These are phyloP conservation scores for Prosopocoilus inquinatus DNA, from an alignment of 2,888 invertebrate genomes.

Conservation along the genomic window DNA sequence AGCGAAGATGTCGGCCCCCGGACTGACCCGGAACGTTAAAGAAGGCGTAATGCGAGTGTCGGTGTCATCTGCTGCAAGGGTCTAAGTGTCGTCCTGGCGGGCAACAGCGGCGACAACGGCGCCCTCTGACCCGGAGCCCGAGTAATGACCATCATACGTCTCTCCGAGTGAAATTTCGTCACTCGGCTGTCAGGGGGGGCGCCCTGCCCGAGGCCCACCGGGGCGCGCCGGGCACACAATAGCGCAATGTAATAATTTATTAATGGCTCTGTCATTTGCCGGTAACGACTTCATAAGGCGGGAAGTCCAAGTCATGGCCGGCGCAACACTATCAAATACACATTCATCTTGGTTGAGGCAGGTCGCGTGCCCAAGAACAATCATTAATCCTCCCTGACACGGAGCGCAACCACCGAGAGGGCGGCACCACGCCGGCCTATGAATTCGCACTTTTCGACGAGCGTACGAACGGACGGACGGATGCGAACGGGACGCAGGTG, in stretches of 20 bases:
- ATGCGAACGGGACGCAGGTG: neutral
- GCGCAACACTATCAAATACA: slow-evolving; percentile 35
- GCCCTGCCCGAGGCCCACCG: slow-evolving; percentile 9
- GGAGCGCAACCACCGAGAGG: slow-evolving; percentile 15
- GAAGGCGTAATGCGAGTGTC: slow-evolving; percentile 7
- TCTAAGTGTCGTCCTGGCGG: slow-evolving; percentile 21
- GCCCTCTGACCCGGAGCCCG: slow-evolving; percentile 27
- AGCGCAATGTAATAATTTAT: slow-evolving; percentile 29
- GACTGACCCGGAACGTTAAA: too few relatives aligned
- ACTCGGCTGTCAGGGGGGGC: slow-evolving; percentile 20
- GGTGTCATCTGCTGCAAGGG: slow-evolving; percentile 15
- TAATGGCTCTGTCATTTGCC: slow-evolving; percentile 33
- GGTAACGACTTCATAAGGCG: slow-evolving; percentile 36
- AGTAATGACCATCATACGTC: slow-evolving; percentile 30
- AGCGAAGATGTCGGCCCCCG: too few relatives aligned
- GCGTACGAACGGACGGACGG: slow-evolving; percentile 4
- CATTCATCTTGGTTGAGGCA: slow-evolving; percentile 40
- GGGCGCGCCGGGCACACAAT: slow-evolving; percentile 9
- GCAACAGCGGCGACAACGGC: slow-evolving; percentile 27
- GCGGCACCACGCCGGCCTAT: slow-evolving; percentile 18
- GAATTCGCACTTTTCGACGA: slow-evolving; percentile 20
- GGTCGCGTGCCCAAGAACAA: slow-evolving; percentile 36
- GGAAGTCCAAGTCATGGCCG: slow-evolving; percentile 37
- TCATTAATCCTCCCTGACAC: slow-evolving; percentile 29
- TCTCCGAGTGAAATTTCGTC: slow-evolving; percentile 27